Evolutionary conservation across 2,888 invertebrate genomes (phyloP).

Genomic region (Tribolium freemani): DNA sequence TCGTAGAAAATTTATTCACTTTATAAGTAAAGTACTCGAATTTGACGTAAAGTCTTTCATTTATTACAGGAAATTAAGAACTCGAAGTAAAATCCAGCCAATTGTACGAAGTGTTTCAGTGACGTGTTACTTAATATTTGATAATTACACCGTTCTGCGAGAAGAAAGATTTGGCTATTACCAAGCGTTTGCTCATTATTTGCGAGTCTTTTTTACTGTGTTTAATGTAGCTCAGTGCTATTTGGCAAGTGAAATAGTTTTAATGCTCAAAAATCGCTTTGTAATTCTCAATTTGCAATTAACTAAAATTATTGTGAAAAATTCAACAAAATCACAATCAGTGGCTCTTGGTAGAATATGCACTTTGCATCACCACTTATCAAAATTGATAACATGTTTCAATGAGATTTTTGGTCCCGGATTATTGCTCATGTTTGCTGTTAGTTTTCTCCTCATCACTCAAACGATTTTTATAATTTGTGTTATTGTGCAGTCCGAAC

Average conservation of each 20-base stretch:
- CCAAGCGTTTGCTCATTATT: not conserved
- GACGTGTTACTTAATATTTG: not conserved
- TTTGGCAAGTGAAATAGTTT: not conserved
- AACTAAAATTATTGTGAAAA: not conserved
- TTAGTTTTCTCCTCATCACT: not conserved
- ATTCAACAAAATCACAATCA: not conserved
- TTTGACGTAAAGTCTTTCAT: not conserved
- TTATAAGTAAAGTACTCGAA: not conserved
- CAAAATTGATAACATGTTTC: constrained; percentile 6
- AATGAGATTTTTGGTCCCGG: constrained; percentile 14
- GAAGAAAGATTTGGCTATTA: not conserved
- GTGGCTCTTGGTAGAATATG: not conserved
- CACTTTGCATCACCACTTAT: constrained; percentile 14
- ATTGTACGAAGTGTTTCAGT: not conserved
- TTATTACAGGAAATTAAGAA: not conserved
- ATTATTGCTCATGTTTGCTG: constrained; percentile 22
- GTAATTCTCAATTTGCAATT: constrained; percentile 9
- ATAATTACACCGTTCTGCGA: not conserved
- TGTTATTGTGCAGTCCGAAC: not conserved
- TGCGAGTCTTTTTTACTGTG: not conserved
- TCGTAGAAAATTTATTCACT: not conserved
- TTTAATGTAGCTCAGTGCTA: not conserved
- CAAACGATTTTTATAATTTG: not conserved
- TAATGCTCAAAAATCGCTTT: constrained; percentile 9
- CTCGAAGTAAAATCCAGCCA: not conserved